Percentiles rank a stretch among this genome's conserved stretches.
Conservation (phyloP, 1,140 invertebrate genomes). For the Odontomachus brunneus region DNA sequence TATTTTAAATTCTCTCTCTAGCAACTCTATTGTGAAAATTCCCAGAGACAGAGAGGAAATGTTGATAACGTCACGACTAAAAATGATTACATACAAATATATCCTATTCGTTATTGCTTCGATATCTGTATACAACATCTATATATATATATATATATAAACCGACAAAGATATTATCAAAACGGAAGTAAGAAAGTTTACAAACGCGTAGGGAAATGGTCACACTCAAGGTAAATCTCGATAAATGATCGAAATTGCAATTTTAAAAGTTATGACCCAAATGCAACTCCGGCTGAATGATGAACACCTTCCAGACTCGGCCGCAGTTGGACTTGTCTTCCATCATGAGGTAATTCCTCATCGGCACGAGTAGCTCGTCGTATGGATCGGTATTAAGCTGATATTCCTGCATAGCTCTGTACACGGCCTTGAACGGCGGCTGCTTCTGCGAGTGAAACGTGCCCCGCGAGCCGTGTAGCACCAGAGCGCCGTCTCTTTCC, state of each 20-base stretch:
- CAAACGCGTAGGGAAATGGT: background rate
- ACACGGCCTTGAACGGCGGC: slow-evolving; percentile 93
- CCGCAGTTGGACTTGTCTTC: slow-evolving; percentile 85
- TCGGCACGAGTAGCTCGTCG: slow-evolving; percentile 84
- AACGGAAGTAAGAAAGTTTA: background rate
- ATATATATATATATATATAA: slow-evolving; percentile 28
- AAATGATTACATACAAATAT: slow-evolving; percentile 32
- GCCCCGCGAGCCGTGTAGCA: slow-evolving; percentile 95
- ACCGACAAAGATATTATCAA: slow-evolving; percentile 13
- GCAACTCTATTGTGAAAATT: background rate
- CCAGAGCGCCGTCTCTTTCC: slow-evolving; percentile 90
- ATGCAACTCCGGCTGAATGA: slow-evolving; percentile 81
- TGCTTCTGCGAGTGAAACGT: slow-evolving; percentile 95
- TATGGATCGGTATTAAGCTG: slow-evolving; percentile 84
- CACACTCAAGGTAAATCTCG: background rate
- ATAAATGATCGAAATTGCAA: background rate
- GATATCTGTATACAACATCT: slow-evolving; percentile 18
- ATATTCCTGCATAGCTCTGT: slow-evolving; percentile 89
- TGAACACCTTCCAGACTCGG: slow-evolving; percentile 84
- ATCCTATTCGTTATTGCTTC: slow-evolving; percentile 39
- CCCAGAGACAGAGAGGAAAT: background rate
- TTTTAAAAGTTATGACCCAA: slow-evolving; percentile 66
- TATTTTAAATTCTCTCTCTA: slow-evolving; percentile 36
- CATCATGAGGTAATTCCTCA: slow-evolving; percentile 82
- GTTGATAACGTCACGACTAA: background rate